Conservation (phyloP, 2,113 vertebrate species). For the Chloropsis hardwickii region DNA sequence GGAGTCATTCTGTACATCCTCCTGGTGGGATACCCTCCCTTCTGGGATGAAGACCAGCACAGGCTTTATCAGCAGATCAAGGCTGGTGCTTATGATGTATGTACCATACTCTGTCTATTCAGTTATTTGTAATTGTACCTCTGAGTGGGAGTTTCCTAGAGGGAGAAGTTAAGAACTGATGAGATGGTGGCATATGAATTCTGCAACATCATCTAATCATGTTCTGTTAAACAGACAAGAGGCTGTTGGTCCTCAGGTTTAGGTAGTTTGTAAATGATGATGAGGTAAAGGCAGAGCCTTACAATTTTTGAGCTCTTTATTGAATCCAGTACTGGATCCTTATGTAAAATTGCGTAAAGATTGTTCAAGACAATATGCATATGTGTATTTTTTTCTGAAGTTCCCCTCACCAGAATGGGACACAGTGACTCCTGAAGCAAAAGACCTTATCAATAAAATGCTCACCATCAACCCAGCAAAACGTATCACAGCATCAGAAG, state of each 20-base stretch:
- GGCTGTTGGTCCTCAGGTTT: not conserved
- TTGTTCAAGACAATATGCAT: not conserved
- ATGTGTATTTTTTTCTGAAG: slow-evolving; percentile 54
- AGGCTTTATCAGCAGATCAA: slow-evolving; percentile 98
- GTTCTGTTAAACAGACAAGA: not conserved
- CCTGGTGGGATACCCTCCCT: slow-evolving; percentile 95
- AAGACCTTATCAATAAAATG: slow-evolving; percentile 99
- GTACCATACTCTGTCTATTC: not conserved
- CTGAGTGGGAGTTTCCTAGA: not conserved
- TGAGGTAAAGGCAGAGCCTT: not conserved
- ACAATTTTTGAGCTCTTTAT: not conserved
- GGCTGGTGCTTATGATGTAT: slow-evolving; percentile 94
- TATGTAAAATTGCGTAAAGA: not conserved
- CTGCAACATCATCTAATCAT: not conserved
- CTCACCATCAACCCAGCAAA: slow-evolving; percentile 96
- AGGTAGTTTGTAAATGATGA: not conserved
- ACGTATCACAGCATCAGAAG: slow-evolving; percentile 90
- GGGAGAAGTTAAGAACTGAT: not conserved
- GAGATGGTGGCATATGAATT: not conserved
- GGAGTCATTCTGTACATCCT: slow-evolving; percentile 98
- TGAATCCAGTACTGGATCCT: not conserved
- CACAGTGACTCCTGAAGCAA: slow-evolving; percentile 96
- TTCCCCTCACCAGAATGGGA: slow-evolving; percentile 98
- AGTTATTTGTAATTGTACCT: not conserved
- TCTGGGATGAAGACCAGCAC: slow-evolving; percentile 99